A percentile compares a stretch with the other conserved stretches of the same genome.
Conservation (phyloP, 2,888 invertebrate species). For the Cephonodes hylas region DNA sequence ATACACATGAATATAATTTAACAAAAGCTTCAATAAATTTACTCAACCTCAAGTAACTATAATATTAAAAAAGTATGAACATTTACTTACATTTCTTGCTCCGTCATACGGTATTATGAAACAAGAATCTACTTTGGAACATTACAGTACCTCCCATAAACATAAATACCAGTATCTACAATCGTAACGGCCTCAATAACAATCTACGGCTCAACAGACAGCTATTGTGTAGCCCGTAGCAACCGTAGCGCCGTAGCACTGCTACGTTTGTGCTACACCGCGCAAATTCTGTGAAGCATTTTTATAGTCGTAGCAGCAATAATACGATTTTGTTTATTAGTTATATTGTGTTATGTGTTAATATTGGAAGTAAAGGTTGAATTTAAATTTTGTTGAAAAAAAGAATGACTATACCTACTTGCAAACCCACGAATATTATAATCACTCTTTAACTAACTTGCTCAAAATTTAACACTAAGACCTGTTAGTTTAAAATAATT, state of each 20-base stretch:
- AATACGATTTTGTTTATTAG: neutral
- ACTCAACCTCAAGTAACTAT: too few species aligned
- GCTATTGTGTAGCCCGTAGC: slow-evolving; percentile 13
- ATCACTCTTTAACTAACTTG: neutral
- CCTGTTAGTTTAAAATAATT: neutral
- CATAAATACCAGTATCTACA: slow-evolving; percentile 11
- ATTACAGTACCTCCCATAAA: slow-evolving; percentile 10
- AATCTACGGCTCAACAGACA: slow-evolving; percentile 7
- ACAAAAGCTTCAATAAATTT: too few species aligned
- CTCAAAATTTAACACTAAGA: neutral
- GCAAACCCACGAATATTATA: neutral
- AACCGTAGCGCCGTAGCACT: neutral
- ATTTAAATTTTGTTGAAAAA: too few species aligned
- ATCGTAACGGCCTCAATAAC: slow-evolving; percentile 6
- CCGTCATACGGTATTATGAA: neutral
- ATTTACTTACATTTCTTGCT: neutral
- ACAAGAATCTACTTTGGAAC: slow-evolving; percentile 9
- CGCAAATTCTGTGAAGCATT: neutral
- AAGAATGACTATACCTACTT: too few species aligned
- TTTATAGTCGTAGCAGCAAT: neutral
- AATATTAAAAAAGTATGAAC: too few species aligned
- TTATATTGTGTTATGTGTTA: neutral
- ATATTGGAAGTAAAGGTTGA: neutral
- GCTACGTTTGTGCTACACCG: slow-evolving; percentile 10
- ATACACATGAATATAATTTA: too few species aligned